phyloP scores from a whole-genome alignment of 2,888 invertebrate species.

The Mylabris sibirica region DNA sequence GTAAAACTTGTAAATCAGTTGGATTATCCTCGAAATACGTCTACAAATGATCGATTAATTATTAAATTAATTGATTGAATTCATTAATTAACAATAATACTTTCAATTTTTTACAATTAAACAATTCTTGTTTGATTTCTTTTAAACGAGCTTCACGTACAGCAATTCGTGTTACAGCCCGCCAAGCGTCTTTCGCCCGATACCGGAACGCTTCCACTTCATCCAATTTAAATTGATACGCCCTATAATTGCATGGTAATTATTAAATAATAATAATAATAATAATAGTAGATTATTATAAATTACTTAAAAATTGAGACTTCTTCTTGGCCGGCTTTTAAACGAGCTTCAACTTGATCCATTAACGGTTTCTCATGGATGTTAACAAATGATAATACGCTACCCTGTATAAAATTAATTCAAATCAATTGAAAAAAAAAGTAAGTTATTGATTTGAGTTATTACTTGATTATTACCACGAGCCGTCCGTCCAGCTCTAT shows the following conservation, averaged over 20 bases:
- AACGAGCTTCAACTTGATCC: slow-evolving; percentile 77
- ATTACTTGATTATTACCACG: slow-evolving; percentile 80
- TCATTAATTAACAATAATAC: slow-evolving; percentile 58
- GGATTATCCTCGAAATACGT: slow-evolving; percentile 94
- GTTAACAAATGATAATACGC: slow-evolving; percentile 88
- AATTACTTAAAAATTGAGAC: slow-evolving; percentile 72
- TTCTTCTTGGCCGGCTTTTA: slow-evolving; percentile 72
- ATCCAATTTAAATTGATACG: slow-evolving; percentile 92
- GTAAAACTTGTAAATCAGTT: slow-evolving; percentile 81
- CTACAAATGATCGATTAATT: slow-evolving; percentile 55
- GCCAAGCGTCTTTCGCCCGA: slow-evolving; percentile 93
- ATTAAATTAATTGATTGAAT: too few species aligned
- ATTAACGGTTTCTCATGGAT: slow-evolving; percentile 78
- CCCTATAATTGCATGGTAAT: slow-evolving; percentile 63
- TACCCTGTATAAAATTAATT: slow-evolving; percentile 66
- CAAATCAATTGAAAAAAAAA: slow-evolving; percentile 25
- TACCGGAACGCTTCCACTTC: slow-evolving; percentile 97
- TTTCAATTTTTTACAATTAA: slow-evolving; percentile 91
- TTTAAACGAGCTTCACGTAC: slow-evolving; percentile 93
- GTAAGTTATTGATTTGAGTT: too few species aligned
- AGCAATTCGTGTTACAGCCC: slow-evolving; percentile 91
- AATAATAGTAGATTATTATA: slow-evolving; percentile 31
- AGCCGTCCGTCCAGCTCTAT: slow-evolving; percentile 90
- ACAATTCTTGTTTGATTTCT: slow-evolving; percentile 93
- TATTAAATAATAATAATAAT: too few species aligned